These are phyloP conservation scores for Augiades crinisus DNA, from an alignment of 2,888 invertebrate genomes.

Conservation along the genomic window DNA sequence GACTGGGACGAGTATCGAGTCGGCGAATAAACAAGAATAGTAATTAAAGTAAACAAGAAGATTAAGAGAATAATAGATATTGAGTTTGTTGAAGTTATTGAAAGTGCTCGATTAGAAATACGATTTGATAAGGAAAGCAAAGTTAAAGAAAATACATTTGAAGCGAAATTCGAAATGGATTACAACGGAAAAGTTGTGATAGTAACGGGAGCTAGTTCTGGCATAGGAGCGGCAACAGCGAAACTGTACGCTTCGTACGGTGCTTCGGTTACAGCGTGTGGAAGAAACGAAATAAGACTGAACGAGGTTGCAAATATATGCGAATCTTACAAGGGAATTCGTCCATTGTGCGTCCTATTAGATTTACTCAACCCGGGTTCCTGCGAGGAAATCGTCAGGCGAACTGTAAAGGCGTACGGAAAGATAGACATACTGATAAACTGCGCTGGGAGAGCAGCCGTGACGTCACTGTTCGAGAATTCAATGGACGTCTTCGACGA, in stretches of 20 bases:
- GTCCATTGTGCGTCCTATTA: conserved; percentile 47
- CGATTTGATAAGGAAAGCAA: neutral
- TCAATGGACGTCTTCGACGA: conserved; percentile 55
- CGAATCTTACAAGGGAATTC: conserved; percentile 41
- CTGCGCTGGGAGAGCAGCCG: conserved; percentile 50
- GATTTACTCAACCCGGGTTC: conserved; percentile 48
- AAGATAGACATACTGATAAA: conserved; percentile 54
- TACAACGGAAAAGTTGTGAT: conserved; percentile 54
- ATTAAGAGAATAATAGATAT: too few species aligned
- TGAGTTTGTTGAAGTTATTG: neutral
- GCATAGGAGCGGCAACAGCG: conserved; percentile 59
- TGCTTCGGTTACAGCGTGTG: conserved; percentile 48
- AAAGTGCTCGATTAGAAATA: neutral
- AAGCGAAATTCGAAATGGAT: conserved; percentile 46
- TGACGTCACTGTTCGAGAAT: conserved; percentile 53
- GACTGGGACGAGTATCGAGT: too few species aligned
- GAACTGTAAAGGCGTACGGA: conserved; percentile 47
- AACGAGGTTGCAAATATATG: conserved; percentile 46
- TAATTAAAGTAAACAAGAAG: too few species aligned
- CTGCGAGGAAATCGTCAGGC: conserved; percentile 51
- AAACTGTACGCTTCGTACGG: conserved; percentile 52
- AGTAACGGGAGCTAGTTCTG: conserved; percentile 59
- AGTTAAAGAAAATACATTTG: neutral
- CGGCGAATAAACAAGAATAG: too few species aligned
- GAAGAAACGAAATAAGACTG: conserved; percentile 50